Conservation (phyloP, 1,140 invertebrate genomes). For the Drosophila yakuba region DNA sequence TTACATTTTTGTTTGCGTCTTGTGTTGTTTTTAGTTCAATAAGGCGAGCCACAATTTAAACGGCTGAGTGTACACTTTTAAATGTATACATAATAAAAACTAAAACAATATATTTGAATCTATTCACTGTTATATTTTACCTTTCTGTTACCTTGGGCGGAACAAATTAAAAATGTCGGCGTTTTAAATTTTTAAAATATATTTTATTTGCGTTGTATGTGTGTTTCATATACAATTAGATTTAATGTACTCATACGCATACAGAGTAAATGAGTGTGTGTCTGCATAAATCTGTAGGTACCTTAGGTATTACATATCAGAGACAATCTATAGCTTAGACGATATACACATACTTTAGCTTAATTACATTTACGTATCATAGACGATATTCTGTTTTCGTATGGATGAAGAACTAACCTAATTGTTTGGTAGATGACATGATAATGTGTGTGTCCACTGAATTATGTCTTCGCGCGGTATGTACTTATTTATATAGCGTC, state of each 20-base stretch:
- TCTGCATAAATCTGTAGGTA: conserved; percentile 79
- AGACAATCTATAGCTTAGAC: conserved; percentile 60
- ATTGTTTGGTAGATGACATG: conserved; percentile 33
- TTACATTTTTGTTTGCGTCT: conserved; percentile 37
- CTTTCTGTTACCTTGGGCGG: too few species aligned
- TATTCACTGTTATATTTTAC: background rate
- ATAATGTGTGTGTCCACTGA: conserved; percentile 15
- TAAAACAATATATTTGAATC: conserved; percentile 1
- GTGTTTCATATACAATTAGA: conserved; percentile 67
- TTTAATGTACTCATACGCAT: conserved; percentile 48
- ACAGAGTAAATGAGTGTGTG: conserved; percentile 70
- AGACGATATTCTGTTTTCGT: conserved; percentile 49
- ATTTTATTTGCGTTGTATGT: conserved; percentile 69
- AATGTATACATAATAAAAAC: conserved; percentile 48
- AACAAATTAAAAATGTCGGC: background rate
- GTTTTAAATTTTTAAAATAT: conserved; percentile 74
- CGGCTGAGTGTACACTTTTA: conserved; percentile 44
- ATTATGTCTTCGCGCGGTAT: conserved; percentile 10
- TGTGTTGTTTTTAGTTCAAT: conserved; percentile 33
- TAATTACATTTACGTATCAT: conserved; percentile 70
- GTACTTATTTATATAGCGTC: conserved; percentile 53
- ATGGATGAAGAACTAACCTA: conserved; percentile 32
- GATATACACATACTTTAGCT: conserved; percentile 52
- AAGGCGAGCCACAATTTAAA: conserved; percentile 26
- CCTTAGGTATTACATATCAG: conserved; percentile 78